A percentile compares a stretch with the other conserved stretches of the same genome.
phyloP scores from a whole-genome alignment of 2,797 vertebrate genomes.

The Melanogrammus aeglefinus region DNA sequence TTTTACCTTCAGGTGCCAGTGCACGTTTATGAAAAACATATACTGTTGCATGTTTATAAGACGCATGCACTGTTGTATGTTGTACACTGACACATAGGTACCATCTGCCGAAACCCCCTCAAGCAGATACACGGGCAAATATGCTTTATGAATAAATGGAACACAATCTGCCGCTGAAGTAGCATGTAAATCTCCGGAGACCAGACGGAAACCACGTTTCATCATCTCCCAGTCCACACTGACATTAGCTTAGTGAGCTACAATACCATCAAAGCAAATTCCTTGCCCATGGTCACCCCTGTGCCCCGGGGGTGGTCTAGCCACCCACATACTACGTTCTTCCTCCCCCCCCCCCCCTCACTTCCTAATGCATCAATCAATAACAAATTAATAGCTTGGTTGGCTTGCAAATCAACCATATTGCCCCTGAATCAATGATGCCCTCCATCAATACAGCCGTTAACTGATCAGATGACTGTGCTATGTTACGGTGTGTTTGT shows the following conservation, averaged over 20 bases:
- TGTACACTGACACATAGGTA: constrained; percentile 18
- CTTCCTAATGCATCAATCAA: constrained; percentile 67
- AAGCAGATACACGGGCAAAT: background rate
- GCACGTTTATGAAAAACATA: background rate
- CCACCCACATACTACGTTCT: constrained; percentile 42
- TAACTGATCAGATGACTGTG: constrained; percentile 65
- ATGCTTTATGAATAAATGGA: constrained; percentile 30
- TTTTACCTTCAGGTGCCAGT: too few species aligned
- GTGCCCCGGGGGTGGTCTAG: constrained; percentile 29
- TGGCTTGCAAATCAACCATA: constrained; percentile 70
- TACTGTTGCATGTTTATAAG: constrained; percentile 12
- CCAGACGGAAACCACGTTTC: constrained; percentile 50
- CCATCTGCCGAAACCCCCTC: background rate
- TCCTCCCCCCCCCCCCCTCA: background rate
- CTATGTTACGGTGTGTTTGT: constrained; percentile 43
- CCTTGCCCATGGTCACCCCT: constrained; percentile 36
- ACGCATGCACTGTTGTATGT: constrained; percentile 12
- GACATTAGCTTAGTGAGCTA: constrained; percentile 51
- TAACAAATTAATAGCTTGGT: constrained; percentile 74
- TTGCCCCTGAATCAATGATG: constrained; percentile 67
- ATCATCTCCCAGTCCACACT: constrained; percentile 43
- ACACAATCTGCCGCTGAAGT: constrained; percentile 50
- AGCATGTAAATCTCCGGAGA: constrained; percentile 44
- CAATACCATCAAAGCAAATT: constrained; percentile 61
- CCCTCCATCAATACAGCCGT: constrained; percentile 44